Evolutionary conservation across 1,140 invertebrate species (phyloP).

Genomic region (Pollicipes pollicipes): DNA sequence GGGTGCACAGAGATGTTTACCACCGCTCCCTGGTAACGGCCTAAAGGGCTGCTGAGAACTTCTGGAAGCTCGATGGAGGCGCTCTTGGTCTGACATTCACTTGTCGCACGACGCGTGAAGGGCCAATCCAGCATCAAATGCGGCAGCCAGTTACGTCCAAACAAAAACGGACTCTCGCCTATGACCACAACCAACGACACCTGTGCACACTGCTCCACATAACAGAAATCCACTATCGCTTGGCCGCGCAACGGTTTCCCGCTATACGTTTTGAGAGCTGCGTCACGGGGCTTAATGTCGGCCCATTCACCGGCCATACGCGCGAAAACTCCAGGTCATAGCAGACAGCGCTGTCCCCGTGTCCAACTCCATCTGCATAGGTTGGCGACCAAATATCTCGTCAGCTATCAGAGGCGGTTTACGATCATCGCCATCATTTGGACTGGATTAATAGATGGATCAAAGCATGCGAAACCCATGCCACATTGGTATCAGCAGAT

Average conservation of each 20-base stretch:
- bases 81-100: neutral
- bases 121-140: neutral
- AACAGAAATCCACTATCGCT: neutral
- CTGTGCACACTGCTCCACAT: neutral
- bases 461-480: too few species aligned
- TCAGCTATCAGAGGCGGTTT: neutral
- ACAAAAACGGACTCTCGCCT: neutral
- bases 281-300: neutral
- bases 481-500: too few species aligned
- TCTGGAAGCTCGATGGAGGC: neutral
- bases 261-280: neutral
- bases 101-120: neutral
- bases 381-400: neutral
- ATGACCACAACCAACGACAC: neutral
- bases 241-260: neutral
- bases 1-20: neutral
- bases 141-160: neutral
- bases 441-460: too few species aligned
- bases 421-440: neutral
- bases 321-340: neutral
- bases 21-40: neutral
- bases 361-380: neutral
- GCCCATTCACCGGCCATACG: neutral
- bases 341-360: neutral
- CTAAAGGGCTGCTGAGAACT: neutral